Evolutionary conservation across 2,888 invertebrate species (phyloP).

Genomic region (Tenodera sinensis): DNA sequence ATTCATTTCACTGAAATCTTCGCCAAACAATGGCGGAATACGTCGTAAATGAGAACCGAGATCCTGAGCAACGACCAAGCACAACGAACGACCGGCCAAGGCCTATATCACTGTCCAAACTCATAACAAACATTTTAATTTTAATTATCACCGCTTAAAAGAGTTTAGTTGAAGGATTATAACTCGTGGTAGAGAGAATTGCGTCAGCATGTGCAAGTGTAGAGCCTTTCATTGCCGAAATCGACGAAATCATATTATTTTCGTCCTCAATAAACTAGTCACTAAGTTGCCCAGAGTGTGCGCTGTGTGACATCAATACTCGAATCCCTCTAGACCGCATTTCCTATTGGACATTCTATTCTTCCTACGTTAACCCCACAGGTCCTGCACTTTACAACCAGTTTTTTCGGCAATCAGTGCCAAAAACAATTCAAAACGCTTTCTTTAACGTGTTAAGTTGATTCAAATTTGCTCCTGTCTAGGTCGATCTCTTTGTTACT

Average conservation of each 20-base stretch:
- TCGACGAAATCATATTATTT: background rate
- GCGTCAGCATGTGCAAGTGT: background rate
- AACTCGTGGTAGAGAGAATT: background rate
- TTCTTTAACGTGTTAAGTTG: background rate
- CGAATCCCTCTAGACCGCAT: conserved; percentile 22
- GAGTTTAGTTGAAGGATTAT: background rate
- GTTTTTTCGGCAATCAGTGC: background rate
- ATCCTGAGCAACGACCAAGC: conserved; percentile 20
- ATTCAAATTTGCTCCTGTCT: background rate
- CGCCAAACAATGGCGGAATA: conserved; percentile 33
- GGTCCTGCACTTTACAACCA: background rate
- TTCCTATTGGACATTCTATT: conserved; percentile 26
- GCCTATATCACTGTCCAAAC: conserved; percentile 25
- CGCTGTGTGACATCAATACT: conserved; percentile 31
- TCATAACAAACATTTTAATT: conserved; percentile 13
- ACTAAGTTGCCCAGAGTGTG: conserved; percentile 25
- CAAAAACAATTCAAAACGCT: background rate
- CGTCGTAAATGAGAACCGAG: conserved; percentile 24
- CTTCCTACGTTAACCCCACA: background rate
- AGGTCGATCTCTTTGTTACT: background rate
- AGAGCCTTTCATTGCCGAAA: background rate
- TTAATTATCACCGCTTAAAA: background rate
- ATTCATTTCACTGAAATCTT: conserved; percentile 16
- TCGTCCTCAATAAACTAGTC: conserved; percentile 23
- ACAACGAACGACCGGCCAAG: conserved; percentile 31